Evolutionary conservation across 2,797 vertebrate genomes (phyloP).

Genomic region (Epinephelus malabaricus): DNA sequence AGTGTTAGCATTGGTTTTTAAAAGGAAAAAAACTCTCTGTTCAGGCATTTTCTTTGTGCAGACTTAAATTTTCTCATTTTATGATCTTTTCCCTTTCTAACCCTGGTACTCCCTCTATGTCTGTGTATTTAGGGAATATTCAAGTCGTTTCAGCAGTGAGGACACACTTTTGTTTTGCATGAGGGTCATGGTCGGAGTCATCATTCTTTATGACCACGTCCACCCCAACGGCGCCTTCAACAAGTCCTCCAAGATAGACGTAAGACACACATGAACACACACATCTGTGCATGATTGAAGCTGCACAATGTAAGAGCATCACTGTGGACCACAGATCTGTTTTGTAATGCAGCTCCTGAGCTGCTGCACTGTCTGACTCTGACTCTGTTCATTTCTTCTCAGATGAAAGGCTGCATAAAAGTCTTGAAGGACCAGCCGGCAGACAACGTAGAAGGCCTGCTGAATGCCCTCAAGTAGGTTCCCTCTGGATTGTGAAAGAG

Average conservation of each 20-base stretch:
- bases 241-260: constrained; percentile 98
- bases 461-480: constrained; percentile 97
- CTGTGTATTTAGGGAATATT: constrained; percentile 90
- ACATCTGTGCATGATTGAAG: too few relatives aligned
- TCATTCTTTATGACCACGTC: constrained; percentile 98
- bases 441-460: constrained; percentile 96
- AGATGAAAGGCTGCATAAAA: constrained; percentile 85
- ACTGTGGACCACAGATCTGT: not conserved
- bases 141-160: constrained; percentile 96
- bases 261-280: constrained; percentile 79
- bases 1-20: too few relatives aligned
- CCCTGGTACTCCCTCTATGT: not conserved
- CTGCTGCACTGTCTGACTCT: not conserved
- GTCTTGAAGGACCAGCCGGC: constrained; percentile 97
- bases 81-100: not conserved
- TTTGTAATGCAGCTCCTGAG: not conserved
- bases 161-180: constrained; percentile 98
- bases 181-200: constrained; percentile 99
- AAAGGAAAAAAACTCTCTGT: too few relatives aligned
- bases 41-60: too few relatives aligned
- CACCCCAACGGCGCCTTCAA: constrained; percentile 99
- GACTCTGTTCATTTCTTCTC: constrained; percentile 25
- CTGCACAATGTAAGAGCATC: too few relatives aligned
- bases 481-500: not conserved
- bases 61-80: too few relatives aligned